Percentiles rank a stretch among this genome's conserved stretches.
Evolutionary conservation across 1,140 invertebrate species (phyloP).

Genomic region (Listronotus bonariensis): DNA sequence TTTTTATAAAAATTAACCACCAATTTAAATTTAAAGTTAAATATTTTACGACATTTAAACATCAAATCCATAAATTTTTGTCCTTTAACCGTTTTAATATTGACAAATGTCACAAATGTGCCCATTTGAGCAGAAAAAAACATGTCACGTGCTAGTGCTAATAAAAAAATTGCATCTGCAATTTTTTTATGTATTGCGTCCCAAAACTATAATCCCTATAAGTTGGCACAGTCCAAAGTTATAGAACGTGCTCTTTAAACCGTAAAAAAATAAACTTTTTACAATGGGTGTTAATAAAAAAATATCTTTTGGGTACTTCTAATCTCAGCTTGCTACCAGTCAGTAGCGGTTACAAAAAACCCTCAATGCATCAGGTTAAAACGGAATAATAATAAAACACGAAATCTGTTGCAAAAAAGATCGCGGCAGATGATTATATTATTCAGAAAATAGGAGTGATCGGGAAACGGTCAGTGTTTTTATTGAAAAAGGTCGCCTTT

Average conservation of each 20-base stretch:
- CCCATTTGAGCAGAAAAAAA: background rate
- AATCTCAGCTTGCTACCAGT: slow-evolving; percentile 17
- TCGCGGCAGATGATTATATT: slow-evolving; percentile 30
- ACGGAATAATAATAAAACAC: slow-evolving; percentile 13
- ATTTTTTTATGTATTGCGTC: slow-evolving; percentile 13
- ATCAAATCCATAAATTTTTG: too few species aligned
- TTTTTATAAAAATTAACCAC: too few species aligned
- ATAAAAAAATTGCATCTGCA: slow-evolving; percentile 17
- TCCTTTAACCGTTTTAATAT: too few species aligned
- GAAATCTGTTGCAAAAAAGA: slow-evolving; percentile 7
- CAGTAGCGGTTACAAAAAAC: slow-evolving; percentile 15
- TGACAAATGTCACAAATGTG: slow-evolving; percentile 5
- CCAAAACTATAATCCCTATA: background rate
- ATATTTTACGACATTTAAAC: too few species aligned
- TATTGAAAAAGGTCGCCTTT: slow-evolving; percentile 32
- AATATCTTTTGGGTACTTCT: background rate
- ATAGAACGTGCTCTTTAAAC: slow-evolving; percentile 17
- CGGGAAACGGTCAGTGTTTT: slow-evolving; percentile 32
- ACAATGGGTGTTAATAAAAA: slow-evolving; percentile 2
- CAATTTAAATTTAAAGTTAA: too few species aligned
- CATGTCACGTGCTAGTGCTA: slow-evolving; percentile 19
- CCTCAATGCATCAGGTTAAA: slow-evolving; percentile 12
- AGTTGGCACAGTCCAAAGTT: slow-evolving; percentile 14
- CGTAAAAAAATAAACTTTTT: slow-evolving; percentile 18
- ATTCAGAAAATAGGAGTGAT: slow-evolving; percentile 33